Percentiles rank a stretch among this genome's conserved stretches.
Evolutionary conservation across 2,113 vertebrate species (phyloP).

Genomic region (Typhlomys cinereus): DNA sequence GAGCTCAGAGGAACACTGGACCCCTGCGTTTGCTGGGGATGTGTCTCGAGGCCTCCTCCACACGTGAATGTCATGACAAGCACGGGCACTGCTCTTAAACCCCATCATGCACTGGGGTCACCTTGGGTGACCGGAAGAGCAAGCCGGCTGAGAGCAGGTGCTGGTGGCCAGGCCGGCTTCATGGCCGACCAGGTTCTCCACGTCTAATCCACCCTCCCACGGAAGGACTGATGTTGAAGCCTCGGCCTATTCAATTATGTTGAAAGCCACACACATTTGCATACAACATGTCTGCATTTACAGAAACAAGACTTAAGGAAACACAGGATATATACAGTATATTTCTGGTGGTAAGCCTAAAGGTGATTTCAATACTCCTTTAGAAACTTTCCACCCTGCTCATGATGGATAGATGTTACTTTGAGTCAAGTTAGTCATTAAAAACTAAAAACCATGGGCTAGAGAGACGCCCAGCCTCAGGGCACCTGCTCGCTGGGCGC

Average conservation of each 20-base stretch:
- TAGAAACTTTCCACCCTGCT: not conserved
- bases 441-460: no score
- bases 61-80: not conserved
- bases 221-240: not conserved
- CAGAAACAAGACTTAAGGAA: not conserved
- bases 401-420: not conserved
- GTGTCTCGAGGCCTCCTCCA: not conserved
- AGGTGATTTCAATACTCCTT: constrained; percentile 19
- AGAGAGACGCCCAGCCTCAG: no score
- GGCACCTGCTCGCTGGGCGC: no score
- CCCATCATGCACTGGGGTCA: not conserved
- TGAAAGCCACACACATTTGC: fast-evolving
- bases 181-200: not conserved
- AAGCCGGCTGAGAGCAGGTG: not conserved
- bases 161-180: not conserved
- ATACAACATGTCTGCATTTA: fast-evolving
- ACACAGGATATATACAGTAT: not conserved
- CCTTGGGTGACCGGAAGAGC: fast-evolving
- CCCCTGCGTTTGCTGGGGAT: not conserved
- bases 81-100: not conserved
- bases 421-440: constrained; percentile 23
- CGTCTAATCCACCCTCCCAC: no score
- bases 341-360: not conserved
- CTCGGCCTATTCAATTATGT: not conserved
- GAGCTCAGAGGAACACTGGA: fast-evolving